These are phyloP conservation scores for Anarhynchus alexandrinus DNA, from an alignment of 2,113 vertebrate species.

Conservation along the genomic window DNA sequence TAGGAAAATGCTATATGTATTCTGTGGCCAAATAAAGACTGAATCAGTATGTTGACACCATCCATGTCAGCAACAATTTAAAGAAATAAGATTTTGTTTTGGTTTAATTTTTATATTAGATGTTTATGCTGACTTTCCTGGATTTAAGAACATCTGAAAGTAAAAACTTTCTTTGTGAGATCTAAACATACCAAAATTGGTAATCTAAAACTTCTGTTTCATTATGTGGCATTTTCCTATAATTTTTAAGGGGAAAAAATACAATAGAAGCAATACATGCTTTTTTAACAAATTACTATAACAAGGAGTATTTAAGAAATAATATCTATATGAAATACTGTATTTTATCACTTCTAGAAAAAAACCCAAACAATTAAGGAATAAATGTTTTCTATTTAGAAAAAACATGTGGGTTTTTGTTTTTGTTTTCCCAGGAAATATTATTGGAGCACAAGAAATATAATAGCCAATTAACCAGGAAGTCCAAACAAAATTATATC, in stretches of 20 bases:
- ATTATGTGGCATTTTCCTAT: background rate
- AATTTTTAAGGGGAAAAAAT: background rate
- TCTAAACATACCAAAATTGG: background rate
- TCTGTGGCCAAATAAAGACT: background rate
- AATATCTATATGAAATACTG: background rate
- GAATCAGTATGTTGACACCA: background rate
- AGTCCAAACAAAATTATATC: background rate
- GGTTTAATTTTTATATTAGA: background rate
- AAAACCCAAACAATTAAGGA: background rate
- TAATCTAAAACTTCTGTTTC: background rate
- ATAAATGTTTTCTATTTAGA: background rate
- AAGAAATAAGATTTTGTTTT: background rate
- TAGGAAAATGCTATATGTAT: background rate
- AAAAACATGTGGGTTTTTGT: background rate
- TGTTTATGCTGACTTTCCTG: background rate
- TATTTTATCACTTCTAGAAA: background rate
- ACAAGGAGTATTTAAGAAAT: background rate
- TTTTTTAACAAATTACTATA: background rate
- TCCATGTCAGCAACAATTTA: background rate
- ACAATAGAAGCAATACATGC: background rate
- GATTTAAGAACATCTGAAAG: background rate
- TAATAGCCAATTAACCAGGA: background rate
- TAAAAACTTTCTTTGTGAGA: background rate
- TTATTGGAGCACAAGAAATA: background rate
- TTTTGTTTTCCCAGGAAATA: background rate